These are phyloP conservation scores for Steromphala cineraria DNA, from an alignment of 2,888 invertebrate genomes.

Conservation along the genomic window DNA sequence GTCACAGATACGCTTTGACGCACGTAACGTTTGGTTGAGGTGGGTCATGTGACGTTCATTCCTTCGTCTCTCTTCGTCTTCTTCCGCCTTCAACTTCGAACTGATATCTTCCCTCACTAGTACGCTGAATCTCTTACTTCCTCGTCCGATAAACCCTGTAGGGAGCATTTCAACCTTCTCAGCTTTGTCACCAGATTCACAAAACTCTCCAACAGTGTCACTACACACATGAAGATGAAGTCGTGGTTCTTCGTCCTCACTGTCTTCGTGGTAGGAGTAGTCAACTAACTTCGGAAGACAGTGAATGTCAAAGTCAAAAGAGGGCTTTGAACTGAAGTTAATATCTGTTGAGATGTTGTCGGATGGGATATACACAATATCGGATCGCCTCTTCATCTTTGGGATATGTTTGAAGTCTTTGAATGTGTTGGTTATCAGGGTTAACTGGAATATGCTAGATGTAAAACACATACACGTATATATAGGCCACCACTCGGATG, in stretches of 20 bases:
- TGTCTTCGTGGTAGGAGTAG: not conserved
- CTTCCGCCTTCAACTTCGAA: not conserved
- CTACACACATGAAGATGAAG: not conserved
- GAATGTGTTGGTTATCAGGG: no score
- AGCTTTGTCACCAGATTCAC: no score
- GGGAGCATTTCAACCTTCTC: not conserved
- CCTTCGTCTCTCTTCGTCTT: not conserved
- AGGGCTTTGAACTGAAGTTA: not conserved
- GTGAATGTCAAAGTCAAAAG: not conserved
- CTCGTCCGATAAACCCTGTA: no score
- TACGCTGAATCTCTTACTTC: no score
- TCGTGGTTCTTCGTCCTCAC: not conserved
- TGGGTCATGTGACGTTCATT: not conserved
- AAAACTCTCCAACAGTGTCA: not conserved
- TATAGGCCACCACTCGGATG: no score
- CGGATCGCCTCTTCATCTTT: not conserved
- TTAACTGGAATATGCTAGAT: no score
- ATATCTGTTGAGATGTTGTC: not conserved
- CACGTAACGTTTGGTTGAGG: not conserved
- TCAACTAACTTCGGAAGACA: not conserved
- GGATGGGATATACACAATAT: not conserved
- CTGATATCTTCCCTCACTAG: not conserved
- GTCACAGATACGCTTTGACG: not conserved
- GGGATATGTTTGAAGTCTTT: no score
- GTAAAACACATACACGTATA: no score